Percentiles rank a stretch among this genome's conserved stretches.
Conservation (phyloP, 23 tunicate species). For the Oikopleura albicans region DNA sequence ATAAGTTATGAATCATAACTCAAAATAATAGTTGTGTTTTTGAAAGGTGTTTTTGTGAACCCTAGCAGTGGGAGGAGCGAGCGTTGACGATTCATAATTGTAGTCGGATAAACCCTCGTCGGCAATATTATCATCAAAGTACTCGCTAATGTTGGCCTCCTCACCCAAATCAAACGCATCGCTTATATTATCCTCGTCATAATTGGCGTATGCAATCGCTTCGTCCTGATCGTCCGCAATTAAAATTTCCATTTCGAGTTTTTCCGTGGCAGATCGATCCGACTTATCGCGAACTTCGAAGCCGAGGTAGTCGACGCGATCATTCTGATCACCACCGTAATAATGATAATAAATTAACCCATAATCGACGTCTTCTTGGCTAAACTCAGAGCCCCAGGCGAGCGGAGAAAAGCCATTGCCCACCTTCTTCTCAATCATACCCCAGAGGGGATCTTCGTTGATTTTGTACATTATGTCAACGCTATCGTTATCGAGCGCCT, state of each 20-base stretch:
- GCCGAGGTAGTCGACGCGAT: neutral
- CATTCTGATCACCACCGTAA: neutral
- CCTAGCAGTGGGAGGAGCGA: neutral
- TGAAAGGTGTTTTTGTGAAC: too few species aligned
- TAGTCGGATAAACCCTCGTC: neutral
- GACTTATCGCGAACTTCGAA: neutral
- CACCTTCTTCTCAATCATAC: neutral
- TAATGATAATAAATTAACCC: neutral
- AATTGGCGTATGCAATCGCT: too few species aligned
- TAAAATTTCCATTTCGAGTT: neutral
- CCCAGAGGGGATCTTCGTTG: constrained; percentile 2
- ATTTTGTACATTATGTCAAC: neutral
- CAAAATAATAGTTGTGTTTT: too few species aligned
- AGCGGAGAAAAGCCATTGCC: neutral
- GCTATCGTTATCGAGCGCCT: neutral
- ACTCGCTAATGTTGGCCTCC: too few species aligned
- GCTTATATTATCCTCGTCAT: too few species aligned
- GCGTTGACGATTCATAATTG: neutral
- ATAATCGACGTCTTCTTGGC: neutral
- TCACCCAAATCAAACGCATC: too few species aligned
- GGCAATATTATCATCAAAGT: neutral
- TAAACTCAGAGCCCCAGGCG: neutral
- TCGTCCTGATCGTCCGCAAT: too few species aligned
- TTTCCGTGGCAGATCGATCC: neutral
- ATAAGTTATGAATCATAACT: too few species aligned